Evolutionary conservation across 2,797 vertebrate species (phyloP), one percentile per base, ranked within the genome.

Genomic region (Bovichtus variegatus): DNA sequence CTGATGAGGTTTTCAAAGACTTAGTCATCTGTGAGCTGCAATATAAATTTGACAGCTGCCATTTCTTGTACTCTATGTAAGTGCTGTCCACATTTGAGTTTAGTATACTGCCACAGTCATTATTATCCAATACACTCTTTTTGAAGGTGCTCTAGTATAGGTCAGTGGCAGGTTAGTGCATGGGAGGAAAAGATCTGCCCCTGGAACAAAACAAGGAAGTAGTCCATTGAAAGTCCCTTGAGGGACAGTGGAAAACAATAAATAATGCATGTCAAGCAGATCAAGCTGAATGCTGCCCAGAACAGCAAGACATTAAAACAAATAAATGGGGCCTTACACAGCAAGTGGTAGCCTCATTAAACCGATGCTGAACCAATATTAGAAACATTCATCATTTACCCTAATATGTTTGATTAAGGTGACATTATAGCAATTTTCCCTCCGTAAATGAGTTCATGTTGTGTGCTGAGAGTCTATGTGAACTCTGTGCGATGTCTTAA

Each of bases 261-360:
- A 91, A 93, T 92, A 88, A 90, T 90, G 69, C 61, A 90, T 74
- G 86, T 41, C 7, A 78, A 64, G 76, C 15, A 13, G 70, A 31
- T 34, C 10, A 16, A 82, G 62, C 63, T 60, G 63, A 65, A 57
- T 10, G 55, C 76, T 68, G 43, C 38, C 58, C 9, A 61, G 63
- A 67, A 78, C n/a, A 80, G 63, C 5, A 21, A 16, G 21, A 53
- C n/a, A 58, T 21, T 34, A 19, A 58, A 81, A 34, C 51, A 59
- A 81, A 54, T 29, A 3, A 72, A 70, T n/a, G 25, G 65, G 54
- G 47, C 19, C 27, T 63, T 21, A 5, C 44, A 38, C 31, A 74
- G 62, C 55, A 47, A 23, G 54, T 16, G 38, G 25, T 13, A 16
- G 34, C 2, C 21, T 2, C 36, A 71, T 44, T 47, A 19, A 44